These are phyloP conservation scores for Luidia sarsii DNA, from an alignment of 53 echinoderm and acorn worm genomes.

Conservation along the genomic window DNA sequence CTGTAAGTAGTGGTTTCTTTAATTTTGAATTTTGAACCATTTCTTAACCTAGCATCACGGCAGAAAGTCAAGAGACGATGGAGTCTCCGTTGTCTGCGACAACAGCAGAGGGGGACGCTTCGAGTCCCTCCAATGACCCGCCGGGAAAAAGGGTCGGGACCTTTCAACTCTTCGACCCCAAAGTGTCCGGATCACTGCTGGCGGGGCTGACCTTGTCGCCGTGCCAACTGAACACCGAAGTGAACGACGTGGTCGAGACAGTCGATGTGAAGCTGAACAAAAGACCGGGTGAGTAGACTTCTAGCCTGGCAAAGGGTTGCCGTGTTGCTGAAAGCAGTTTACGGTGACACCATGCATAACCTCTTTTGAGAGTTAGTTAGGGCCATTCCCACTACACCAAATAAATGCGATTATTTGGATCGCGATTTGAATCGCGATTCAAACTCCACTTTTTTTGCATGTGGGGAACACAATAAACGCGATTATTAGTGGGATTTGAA, in stretches of 20 bases:
- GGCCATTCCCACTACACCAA: neutral
- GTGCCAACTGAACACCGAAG: slow-evolving; percentile 56
- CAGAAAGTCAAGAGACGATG: neutral
- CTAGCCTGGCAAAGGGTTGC: neutral
- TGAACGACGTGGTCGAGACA: slow-evolving; percentile 6
- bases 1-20: too few species aligned
- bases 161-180: slow-evolving; percentile 42
- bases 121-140: neutral
- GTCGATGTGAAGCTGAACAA: neutral
- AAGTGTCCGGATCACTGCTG: slow-evolving; percentile 22
- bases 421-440: too few species aligned
- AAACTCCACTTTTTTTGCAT: too few species aligned
- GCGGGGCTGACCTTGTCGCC: slow-evolving; percentile 59
- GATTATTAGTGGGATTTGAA: too few species aligned
- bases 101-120: neutral
- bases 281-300: slow-evolving; percentile 19
- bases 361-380: too few species aligned
- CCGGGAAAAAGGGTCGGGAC: slow-evolving; percentile 1
- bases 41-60: too few species aligned
- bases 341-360: too few species aligned
- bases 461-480: too few species aligned
- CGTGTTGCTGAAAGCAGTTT: neutral
- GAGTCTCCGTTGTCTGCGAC: neutral
- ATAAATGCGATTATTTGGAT: too few species aligned
- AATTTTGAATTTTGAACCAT: too few species aligned